Evolutionary conservation across 2,113 vertebrate species (phyloP).

Genomic region (Nipponia nippon): DNA sequence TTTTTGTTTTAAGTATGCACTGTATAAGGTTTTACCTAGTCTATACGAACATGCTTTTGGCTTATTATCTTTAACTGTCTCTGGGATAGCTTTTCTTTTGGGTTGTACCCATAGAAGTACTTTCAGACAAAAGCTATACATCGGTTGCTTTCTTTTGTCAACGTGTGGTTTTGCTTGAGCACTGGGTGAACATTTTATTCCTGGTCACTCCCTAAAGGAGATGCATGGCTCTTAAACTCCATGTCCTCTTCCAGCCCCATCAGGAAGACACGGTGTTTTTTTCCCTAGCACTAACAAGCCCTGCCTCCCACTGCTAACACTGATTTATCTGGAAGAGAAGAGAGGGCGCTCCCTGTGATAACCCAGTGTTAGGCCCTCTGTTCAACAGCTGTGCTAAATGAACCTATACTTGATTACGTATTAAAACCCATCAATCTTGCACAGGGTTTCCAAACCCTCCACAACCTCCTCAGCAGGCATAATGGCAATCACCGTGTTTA

Average conservation of each 20-base stretch:
- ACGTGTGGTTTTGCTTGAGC: neutral
- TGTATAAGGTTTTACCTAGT: neutral
- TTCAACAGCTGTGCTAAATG: constrained; percentile 61
- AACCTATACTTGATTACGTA: constrained; percentile 55
- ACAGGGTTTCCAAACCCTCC: constrained; percentile 51
- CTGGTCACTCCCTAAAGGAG: neutral
- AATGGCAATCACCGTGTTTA: constrained; percentile 49
- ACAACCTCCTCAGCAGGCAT: constrained; percentile 57
- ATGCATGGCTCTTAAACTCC: neutral
- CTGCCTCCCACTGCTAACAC: constrained; percentile 10
- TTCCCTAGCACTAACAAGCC: neutral
- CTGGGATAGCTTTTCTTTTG: neutral
- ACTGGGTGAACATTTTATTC: neutral
- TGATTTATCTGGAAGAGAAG: constrained; percentile 33
- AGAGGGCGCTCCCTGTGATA: constrained; percentile 22
- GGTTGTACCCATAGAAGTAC: neutral
- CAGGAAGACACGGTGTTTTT: neutral
- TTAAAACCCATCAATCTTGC: constrained; percentile 59
- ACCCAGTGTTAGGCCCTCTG: constrained; percentile 18
- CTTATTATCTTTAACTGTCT: neutral
- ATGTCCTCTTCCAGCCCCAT: neutral
- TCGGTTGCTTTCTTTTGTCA: neutral
- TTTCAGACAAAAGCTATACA: neutral
- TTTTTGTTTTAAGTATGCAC: neutral
- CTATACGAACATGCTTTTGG: neutral